These are phyloP conservation scores for Reinhardtius hippoglossoides DNA, from an alignment of 2,113 vertebrate species.

Conservation along the genomic window DNA sequence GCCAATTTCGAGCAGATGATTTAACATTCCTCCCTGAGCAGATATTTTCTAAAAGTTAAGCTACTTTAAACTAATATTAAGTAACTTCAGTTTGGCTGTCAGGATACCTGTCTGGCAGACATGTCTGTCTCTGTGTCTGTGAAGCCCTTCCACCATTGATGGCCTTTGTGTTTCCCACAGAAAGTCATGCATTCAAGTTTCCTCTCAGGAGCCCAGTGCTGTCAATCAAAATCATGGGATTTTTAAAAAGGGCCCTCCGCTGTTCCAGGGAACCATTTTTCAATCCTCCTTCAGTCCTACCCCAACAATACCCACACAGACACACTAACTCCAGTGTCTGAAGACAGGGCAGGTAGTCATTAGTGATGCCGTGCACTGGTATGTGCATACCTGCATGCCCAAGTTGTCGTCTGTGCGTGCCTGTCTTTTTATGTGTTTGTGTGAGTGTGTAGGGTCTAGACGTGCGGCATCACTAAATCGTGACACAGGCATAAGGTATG, in stretches of 20 bases:
- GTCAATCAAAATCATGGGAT: constrained; percentile 72
- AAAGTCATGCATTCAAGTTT: constrained; percentile 66
- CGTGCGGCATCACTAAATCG: constrained; percentile 30
- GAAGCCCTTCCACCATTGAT: constrained; percentile 35
- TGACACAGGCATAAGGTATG: constrained; percentile 76
- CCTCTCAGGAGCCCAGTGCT: constrained; percentile 55
- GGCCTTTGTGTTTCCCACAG: constrained; percentile 66
- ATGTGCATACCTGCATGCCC: constrained; percentile 54
- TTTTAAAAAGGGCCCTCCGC: constrained; percentile 32
- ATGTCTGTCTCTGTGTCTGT: constrained; percentile 48
- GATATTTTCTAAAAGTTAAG: constrained; percentile 14
- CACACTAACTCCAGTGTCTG: constrained; percentile 47
- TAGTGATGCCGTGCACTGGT: constrained; percentile 55
- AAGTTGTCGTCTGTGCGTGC: constrained; percentile 7
- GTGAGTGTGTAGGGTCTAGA: constrained; percentile 49
- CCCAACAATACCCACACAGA: constrained; percentile 52
- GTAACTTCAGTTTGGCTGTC: constrained; percentile 52
- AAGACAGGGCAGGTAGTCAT: constrained; percentile 69
- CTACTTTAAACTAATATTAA: constrained; percentile 52
- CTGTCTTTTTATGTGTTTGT: constrained; percentile 32
- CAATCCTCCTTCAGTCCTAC: constrained; percentile 40
- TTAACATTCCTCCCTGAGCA: constrained; percentile 15
- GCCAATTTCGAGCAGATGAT: constrained; percentile 1
- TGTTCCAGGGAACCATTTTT: constrained; percentile 55
- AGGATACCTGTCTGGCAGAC: constrained; percentile 50